A percentile compares a stretch with the other conserved stretches of the same genome.
These are phyloP conservation scores for Eupsittula cactorum DNA, from an alignment of 2,113 vertebrate species.

Conservation along the genomic window DNA sequence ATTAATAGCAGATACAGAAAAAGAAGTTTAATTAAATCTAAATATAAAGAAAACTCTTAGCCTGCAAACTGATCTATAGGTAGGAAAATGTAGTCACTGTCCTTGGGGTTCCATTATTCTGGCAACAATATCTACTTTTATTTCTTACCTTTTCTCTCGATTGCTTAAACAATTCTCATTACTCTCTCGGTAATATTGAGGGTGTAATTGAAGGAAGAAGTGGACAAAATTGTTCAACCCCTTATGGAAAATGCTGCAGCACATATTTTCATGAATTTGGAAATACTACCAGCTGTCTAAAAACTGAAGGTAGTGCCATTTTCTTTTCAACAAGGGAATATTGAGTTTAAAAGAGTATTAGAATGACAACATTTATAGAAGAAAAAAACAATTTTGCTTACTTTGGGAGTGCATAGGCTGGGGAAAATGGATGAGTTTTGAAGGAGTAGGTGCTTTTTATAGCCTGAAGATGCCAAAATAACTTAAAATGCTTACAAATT, in stretches of 20 bases:
- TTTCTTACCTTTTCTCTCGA: background rate
- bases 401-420: background rate
- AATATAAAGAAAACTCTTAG: background rate
- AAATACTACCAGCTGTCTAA: background rate
- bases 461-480: background rate
- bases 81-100: conserved; percentile 37
- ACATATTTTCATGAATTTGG: background rate
- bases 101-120: conserved; percentile 53
- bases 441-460: background rate
- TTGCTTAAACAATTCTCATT: conserved; percentile 17
- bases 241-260: background rate
- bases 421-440: background rate
- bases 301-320: background rate
- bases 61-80: background rate
- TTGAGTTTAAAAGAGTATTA: conserved; percentile 16
- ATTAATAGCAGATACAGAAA: background rate
- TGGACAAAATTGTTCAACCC: background rate
- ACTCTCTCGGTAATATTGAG: background rate
- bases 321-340: background rate
- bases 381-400: background rate
- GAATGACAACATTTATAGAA: background rate
- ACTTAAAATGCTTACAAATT: conserved; percentile 16
- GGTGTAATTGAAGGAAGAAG: conserved; percentile 25
- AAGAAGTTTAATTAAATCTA: conserved; percentile 34
- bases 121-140: conserved; percentile 2